These are phyloP conservation scores for Macropus fuliginosus DNA, from an alignment of 2,797 vertebrate species.

Conservation along the genomic window DNA sequence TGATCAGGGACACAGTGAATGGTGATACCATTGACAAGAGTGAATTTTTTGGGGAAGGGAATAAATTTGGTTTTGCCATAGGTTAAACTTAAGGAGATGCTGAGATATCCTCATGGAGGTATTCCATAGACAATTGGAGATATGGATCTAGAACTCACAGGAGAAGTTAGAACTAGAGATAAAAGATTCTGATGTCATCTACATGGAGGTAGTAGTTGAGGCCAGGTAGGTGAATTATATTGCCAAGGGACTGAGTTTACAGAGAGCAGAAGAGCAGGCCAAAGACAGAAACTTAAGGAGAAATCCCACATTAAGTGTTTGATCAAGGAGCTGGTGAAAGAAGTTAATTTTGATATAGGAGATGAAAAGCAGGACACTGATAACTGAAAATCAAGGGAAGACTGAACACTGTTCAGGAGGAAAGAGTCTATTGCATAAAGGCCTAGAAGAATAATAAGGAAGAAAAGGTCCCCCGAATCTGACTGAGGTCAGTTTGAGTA, in stretches of 20 bases:
- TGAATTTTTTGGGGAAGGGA: neutral
- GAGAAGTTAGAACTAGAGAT: neutral
- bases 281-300: neutral
- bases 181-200: neutral
- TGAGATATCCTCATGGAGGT: neutral
- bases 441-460: neutral
- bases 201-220: neutral
- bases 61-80: neutral
- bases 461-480: neutral
- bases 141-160: neutral
- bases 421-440: neutral
- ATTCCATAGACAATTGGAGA: neutral
- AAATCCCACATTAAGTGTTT: neutral
- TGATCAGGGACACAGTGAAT: neutral
- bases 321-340: neutral
- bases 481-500: neutral
- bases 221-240: neutral
- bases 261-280: neutral
- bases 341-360: neutral
- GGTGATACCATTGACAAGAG: neutral
- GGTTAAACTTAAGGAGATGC: neutral
- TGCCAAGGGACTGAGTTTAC: neutral
- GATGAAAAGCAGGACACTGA: neutral
- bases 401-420: neutral
- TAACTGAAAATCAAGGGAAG: neutral